Conservation (phyloP, 2,113 vertebrate species). For the Heliornis fulica region DNA sequence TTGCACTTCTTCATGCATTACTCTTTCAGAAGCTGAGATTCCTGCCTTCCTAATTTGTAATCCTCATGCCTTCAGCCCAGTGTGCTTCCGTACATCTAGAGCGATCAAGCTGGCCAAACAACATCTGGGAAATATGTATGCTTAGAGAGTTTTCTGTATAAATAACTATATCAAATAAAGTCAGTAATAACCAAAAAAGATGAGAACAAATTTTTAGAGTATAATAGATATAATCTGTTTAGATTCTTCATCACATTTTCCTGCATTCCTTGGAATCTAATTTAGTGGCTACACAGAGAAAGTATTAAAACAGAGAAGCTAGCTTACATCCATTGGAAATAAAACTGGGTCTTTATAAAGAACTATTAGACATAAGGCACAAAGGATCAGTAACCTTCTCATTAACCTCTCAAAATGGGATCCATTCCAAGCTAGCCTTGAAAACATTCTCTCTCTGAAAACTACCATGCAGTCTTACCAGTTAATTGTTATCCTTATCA, state of each 20-base stretch:
- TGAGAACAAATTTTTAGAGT: slow-evolving; percentile 14
- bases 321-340: slow-evolving; percentile 61
- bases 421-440: slow-evolving; percentile 69
- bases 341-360: slow-evolving; percentile 34
- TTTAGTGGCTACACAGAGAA: slow-evolving; percentile 44
- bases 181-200: slow-evolving; percentile 24
- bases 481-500: slow-evolving; percentile 82
- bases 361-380: slow-evolving; percentile 70
- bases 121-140: slow-evolving; percentile 22
- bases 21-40: neutral
- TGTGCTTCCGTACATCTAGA: neutral
- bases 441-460: slow-evolving; percentile 76
- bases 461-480: slow-evolving; percentile 65
- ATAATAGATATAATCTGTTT: slow-evolving; percentile 51
- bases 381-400: slow-evolving; percentile 78
- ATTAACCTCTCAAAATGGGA: slow-evolving; percentile 82
- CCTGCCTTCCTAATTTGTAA: slow-evolving; percentile 24
- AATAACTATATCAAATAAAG: slow-evolving; percentile 46
- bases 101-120: slow-evolving; percentile 24
- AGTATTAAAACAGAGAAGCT: slow-evolving; percentile 44
- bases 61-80: slow-evolving; percentile 13
- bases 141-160: slow-evolving; percentile 17
- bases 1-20: neutral
- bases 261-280: slow-evolving; percentile 27
- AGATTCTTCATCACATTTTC: slow-evolving; percentile 34